A percentile compares a stretch with the other conserved stretches of the same genome.
Evolutionary conservation across 2,113 vertebrate genomes (phyloP).

Genomic region (Brienomyrus longianalis): DNA sequence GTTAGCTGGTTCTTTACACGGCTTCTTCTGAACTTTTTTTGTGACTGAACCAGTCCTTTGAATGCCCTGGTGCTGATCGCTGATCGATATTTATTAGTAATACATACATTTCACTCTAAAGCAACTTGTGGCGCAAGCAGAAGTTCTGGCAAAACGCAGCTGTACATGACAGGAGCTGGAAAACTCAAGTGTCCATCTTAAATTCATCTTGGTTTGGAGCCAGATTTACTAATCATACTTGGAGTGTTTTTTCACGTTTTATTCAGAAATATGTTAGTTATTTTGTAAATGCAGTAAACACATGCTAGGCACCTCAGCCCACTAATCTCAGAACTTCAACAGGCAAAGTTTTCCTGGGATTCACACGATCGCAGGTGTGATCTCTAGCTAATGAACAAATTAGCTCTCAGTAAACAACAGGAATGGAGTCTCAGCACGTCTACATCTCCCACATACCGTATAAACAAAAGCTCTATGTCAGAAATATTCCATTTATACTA

Average conservation of each 20-base stretch:
- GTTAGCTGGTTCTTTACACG: neutral
- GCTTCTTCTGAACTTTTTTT: neutral
- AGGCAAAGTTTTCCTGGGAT: neutral
- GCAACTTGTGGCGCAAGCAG: neutral
- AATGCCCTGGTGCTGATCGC: no score
- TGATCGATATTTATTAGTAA: neutral
- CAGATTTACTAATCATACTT: neutral
- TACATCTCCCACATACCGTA: neutral
- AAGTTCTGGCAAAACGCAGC: neutral
- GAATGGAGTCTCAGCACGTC: neutral
- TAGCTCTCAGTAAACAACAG: slow-evolving; percentile 6
- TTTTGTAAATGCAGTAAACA: neutral
- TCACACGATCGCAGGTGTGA: neutral
- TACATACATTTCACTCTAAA: neutral
- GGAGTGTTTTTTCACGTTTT: neutral
- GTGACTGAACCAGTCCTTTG: neutral
- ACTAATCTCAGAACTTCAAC: neutral
- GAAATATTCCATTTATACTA: neutral
- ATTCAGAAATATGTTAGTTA: neutral
- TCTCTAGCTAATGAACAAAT: slow-evolving; percentile 5
- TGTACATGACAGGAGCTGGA: neutral
- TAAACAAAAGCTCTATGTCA: neutral
- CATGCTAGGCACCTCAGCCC: neutral
- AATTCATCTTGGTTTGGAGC: neutral
- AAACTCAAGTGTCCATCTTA: neutral